phyloP scores from a whole-genome alignment of 2,113 vertebrate genomes.

The Chiloscyllium plagiosum region DNA sequence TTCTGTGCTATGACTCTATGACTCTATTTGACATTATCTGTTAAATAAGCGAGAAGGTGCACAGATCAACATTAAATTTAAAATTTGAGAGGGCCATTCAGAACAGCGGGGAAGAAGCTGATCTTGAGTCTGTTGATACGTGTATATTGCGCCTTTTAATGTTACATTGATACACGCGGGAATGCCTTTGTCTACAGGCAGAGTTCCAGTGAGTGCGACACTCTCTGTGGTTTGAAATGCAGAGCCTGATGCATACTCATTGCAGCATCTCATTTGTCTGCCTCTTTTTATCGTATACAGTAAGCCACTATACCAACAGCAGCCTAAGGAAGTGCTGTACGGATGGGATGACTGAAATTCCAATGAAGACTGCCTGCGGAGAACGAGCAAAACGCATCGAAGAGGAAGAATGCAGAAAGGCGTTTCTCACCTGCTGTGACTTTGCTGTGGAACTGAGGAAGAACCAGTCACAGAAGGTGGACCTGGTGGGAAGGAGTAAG shows the following conservation, averaged over 20 bases:
- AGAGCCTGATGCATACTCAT: background rate
- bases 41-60: no score
- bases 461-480: conserved; percentile 43
- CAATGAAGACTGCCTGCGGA: conserved; percentile 58
- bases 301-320: conserved; percentile 48
- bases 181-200: conserved; percentile 51
- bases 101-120: no score
- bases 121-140: no score
- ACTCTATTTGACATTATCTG: no score
- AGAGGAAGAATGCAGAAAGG: conserved; percentile 46
- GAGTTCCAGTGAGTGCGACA: background rate
- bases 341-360: conserved; percentile 58
- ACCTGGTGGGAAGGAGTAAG: conserved; percentile 19
- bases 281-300: conserved; percentile 45
- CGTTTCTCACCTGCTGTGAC: conserved; percentile 65
- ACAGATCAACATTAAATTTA: no score
- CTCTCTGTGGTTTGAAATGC: background rate
- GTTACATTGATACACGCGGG: background rate
- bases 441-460: conserved; percentile 58
- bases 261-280: background rate
- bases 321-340: conserved; percentile 57
- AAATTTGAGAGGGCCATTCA: no score
- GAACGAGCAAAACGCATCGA: conserved; percentile 54
- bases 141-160: background rate
- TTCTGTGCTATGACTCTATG: no score